phyloP scores from a whole-genome alignment of 2,888 invertebrate genomes.

The Brachypterus glaber region DNA sequence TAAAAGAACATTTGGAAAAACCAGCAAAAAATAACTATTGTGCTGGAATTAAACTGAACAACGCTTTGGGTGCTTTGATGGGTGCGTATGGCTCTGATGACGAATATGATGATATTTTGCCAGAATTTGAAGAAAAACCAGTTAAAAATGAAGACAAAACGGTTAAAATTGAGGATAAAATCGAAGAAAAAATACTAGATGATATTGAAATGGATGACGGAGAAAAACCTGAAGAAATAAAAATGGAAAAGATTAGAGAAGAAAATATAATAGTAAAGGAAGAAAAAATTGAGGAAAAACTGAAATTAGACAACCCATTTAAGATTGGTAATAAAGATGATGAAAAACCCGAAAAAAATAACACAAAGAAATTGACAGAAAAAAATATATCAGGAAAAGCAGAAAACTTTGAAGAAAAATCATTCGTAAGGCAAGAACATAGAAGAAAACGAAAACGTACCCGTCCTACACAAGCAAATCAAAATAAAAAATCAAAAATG shows the following conservation, averaged over 20 bases:
- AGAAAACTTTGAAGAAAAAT: conserved; percentile 12
- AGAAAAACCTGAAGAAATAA: conserved; percentile 45
- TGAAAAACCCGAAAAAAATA: neutral
- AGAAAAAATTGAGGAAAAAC: conserved; percentile 23
- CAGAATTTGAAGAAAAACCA: neutral
- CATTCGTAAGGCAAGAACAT: conserved; percentile 11
- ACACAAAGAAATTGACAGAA: conserved; percentile 1
- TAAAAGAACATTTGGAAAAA: conserved; percentile 3
- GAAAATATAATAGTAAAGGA: conserved; percentile 6
- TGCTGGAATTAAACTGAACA: conserved; percentile 37
- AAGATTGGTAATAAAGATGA: too few species aligned
- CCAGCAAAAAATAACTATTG: too few species aligned
- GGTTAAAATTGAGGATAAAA: neutral
- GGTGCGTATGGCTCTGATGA: conserved; percentile 51
- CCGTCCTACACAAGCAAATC: conserved; percentile 12
- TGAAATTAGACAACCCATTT: conserved; percentile 18
- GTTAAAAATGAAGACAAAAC: neutral
- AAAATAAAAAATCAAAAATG: conserved; percentile 20
- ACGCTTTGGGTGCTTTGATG: conserved; percentile 48
- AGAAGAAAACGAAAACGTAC: conserved; percentile 11
- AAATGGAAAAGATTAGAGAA: conserved; percentile 31
- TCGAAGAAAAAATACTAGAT: neutral
- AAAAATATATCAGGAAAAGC: conserved; percentile 6
- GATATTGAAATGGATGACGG: conserved; percentile 32
- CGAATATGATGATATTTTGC: conserved; percentile 24